phyloP scores from a whole-genome alignment of 2,888 invertebrate species.

The Mesochorus sp. region DNA sequence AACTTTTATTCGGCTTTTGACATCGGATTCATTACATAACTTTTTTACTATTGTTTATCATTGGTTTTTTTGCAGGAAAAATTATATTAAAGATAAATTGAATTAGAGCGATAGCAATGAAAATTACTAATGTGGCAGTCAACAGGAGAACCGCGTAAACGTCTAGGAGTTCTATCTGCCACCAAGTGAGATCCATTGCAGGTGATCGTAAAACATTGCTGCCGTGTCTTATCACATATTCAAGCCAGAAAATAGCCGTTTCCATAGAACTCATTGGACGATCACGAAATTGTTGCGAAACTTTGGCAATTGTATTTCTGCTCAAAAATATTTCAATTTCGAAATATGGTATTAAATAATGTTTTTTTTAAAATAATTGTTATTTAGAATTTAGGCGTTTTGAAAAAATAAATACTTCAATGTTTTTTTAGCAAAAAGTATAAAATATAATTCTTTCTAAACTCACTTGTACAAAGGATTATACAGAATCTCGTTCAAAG shows the following conservation, averaged over 20 bases:
- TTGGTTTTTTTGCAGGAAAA: not conserved
- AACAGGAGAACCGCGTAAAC: constrained; percentile 62
- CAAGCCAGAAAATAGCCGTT: constrained; percentile 73
- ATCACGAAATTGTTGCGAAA: constrained; percentile 69
- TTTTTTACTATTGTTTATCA: constrained; percentile 44
- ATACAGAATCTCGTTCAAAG: constrained; percentile 70
- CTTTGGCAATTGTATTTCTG: constrained; percentile 49
- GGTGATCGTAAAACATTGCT: constrained; percentile 68
- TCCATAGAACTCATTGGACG: constrained; percentile 71
- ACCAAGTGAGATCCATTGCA: constrained; percentile 68
- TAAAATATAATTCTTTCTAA: not conserved
- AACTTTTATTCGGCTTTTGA: not conserved
- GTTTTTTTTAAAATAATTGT: not conserved
- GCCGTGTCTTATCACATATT: constrained; percentile 74
- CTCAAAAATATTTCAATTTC: not conserved
- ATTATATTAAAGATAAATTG: constrained; percentile 35
- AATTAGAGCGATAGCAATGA: not conserved
- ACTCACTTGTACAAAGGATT: constrained; percentile 73
- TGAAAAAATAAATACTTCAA: too few species aligned
- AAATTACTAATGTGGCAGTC: constrained; percentile 2
- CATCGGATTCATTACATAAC: constrained; percentile 16
- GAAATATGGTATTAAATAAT: too few species aligned
- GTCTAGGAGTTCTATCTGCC: constrained; percentile 71
- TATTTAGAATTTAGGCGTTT: not conserved
- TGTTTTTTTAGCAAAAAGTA: not conserved